These are phyloP conservation scores for Globodera ellingtonae DNA, from an alignment of 1,140 invertebrate genomes.

Conservation along the genomic window DNA sequence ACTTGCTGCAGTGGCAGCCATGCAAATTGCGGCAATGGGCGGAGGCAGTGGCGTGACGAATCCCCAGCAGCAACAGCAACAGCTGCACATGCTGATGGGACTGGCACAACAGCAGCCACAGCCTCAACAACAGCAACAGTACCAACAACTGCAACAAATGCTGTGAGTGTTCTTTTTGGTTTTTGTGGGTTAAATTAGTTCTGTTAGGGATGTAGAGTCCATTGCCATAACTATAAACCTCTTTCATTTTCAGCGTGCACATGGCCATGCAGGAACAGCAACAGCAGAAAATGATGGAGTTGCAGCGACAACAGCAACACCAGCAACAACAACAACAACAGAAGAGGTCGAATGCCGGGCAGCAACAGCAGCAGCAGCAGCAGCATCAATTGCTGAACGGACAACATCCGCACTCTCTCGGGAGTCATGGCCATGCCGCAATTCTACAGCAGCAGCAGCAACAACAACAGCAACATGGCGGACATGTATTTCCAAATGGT, in stretches of 20 bases:
- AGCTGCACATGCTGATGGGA: neutral
- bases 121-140: conserved; percentile 23
- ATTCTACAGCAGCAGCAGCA: neutral
- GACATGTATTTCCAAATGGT: conserved; percentile 5
- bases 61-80: neutral
- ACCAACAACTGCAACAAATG: conserved; percentile 28
- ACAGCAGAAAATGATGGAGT: conserved; percentile 27
- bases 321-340: conserved; percentile 43
- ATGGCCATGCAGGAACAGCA: conserved; percentile 25
- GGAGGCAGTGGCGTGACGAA: neutral
- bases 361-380: conserved; percentile 12
- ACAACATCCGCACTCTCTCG: neutral
- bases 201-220: no score
- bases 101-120: conserved; percentile 4
- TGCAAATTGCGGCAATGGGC: conserved; percentile 12
- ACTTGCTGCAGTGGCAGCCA: conserved; percentile 2
- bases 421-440: neutral
- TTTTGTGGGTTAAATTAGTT: neutral
- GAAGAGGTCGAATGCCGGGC: conserved; percentile 13
- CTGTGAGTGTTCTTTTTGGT: neutral
- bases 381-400: conserved; percentile 23
- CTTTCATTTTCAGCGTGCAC: conserved; percentile 22
- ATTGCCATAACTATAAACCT: neutral
- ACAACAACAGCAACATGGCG: conserved; percentile 9
- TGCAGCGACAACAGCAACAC: conserved; percentile 40